Evolutionary conservation across 1,140 invertebrate species (phyloP), one percentile per base, ranked within the genome.

Genomic region (Aphaenogaster rudis): DNA sequence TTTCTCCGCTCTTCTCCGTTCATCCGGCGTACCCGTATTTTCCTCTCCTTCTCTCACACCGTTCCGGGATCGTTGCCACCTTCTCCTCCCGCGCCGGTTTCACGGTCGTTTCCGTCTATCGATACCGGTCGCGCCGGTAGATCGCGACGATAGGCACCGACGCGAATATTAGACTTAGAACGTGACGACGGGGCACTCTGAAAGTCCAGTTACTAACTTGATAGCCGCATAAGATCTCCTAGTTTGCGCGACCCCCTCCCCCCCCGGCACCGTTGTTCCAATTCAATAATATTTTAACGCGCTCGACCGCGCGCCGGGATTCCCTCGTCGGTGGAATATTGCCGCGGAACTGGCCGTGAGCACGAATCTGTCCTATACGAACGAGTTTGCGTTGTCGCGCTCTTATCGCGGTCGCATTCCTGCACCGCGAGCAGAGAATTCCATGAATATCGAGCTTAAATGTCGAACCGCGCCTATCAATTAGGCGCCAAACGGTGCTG

Each of bases 201-300:
- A 64, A 66, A 77, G 85, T 90, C 74, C 48, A 86, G 76, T 89
- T 76, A 76, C 52, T 57, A 48, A 71, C 57, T 90, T 78, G 54
- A 89, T 89, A 86, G 84, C 59, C 71, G 57, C 63, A 71, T 69
- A 63, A 86, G 36, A 78, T 69, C 11, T 28, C 48, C 15, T 57
- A 72, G 57, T 72, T 87, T 76, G 71, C 86, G 50, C 72, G 63
- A 69, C 59, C 21, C 21, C 0, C 21, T 0, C 21, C 21, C 21
- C 0, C 21, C 21, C 21, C 45, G 45, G 36, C 13, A n/a, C 15
- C 36, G 36, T 74, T 69, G 64, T 67, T 21, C 78, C 66, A 61
- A 50, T 84, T 84, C 67, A 76, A 28, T 82, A 61, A 74, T 84
- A 84, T 74, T 84, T 84, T 63, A 74, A 76, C 28, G 80, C 80